phyloP scores from a whole-genome alignment of 2,113 vertebrate genomes.

The Macrotis lagotis region DNA sequence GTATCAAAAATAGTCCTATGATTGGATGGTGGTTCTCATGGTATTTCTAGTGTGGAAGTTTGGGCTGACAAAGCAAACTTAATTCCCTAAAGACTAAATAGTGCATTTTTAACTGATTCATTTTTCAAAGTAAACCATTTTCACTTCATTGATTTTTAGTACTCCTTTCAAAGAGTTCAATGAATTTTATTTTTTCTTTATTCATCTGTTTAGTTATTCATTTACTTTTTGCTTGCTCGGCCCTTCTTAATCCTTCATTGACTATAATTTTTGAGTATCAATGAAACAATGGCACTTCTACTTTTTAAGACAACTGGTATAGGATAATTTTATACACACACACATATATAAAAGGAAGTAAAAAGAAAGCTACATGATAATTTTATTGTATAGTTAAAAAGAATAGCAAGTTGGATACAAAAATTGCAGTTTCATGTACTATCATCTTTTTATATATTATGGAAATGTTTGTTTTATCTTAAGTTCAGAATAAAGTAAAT shows the following conservation, averaged over 20 bases:
- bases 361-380: too few species aligned
- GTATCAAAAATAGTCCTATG: not conserved
- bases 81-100: not conserved
- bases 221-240: not conserved
- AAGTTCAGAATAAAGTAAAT: too few species aligned
- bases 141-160: not conserved
- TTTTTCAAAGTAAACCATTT: not conserved
- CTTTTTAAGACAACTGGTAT: not conserved
- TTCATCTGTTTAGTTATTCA: not conserved
- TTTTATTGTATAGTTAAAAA: too few species aligned
- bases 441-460: too few species aligned
- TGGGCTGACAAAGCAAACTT: not conserved
- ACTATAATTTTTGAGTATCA: not conserved
- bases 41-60: not conserved
- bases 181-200: not conserved
- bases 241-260: not conserved
- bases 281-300: not conserved
- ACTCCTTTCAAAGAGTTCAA: not conserved
- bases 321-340: too few species aligned
- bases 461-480: too few species aligned
- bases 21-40: not conserved
- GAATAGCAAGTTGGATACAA: too few species aligned
- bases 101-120: not conserved
- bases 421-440: too few species aligned
- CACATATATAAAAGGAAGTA: too few species aligned